phyloP scores from a whole-genome alignment of 2,797 vertebrate species.

The Pogoniulus pusillus region DNA sequence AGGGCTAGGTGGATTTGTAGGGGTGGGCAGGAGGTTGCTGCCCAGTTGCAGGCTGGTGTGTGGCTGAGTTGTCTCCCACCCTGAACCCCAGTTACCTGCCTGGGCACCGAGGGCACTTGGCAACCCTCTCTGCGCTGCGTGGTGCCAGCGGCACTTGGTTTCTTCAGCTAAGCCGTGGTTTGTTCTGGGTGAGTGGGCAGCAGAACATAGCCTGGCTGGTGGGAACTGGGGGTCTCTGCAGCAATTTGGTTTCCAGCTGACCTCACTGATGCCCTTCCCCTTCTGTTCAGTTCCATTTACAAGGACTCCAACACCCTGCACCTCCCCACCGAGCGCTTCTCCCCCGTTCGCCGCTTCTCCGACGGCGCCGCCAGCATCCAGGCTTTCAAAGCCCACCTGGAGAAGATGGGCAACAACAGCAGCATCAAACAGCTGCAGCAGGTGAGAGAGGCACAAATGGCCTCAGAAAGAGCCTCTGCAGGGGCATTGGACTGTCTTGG shows the following conservation, averaged over 20 bases:
- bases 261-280: background rate
- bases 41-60: background rate
- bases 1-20: background rate
- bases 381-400: constrained; percentile 97
- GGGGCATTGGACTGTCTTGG: background rate
- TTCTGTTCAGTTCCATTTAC: constrained; percentile 88
- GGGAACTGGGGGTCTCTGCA: background rate
- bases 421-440: constrained; percentile 97
- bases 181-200: background rate
- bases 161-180: background rate
- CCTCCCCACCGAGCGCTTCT: constrained; percentile 97
- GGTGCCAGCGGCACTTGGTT: background rate
- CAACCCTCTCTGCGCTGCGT: background rate
- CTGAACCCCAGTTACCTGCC: background rate
- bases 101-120: background rate
- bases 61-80: background rate
- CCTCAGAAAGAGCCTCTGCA: background rate
- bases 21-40: background rate
- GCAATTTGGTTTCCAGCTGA: background rate
- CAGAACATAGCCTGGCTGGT: background rate
- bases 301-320: constrained; percentile 98
- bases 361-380: constrained; percentile 97
- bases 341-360: constrained; percentile 95
- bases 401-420: constrained; percentile 87
- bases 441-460: constrained; percentile 72